phyloP scores from a whole-genome alignment of 2,888 invertebrate species.

The Acronicta alni region DNA sequence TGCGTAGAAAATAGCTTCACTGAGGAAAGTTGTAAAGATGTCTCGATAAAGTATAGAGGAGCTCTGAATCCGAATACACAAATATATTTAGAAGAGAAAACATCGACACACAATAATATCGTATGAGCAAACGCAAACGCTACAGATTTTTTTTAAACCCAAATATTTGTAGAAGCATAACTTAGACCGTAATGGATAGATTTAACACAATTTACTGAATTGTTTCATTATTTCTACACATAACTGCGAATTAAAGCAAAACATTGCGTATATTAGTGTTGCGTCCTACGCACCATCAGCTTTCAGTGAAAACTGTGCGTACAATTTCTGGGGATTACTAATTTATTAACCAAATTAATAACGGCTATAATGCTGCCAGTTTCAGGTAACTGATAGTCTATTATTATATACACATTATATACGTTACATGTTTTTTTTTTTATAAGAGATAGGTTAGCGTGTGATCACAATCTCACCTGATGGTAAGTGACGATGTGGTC shows the following conservation, averaged over 20 bases:
- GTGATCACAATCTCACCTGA: too few relatives aligned
- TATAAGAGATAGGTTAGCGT: too few relatives aligned
- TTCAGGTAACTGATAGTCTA: too few relatives aligned
- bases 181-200: constrained; percentile 8
- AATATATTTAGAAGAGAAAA: neutral
- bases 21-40: constrained; percentile 1
- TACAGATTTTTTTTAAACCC: constrained; percentile 13
- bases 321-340: neutral
- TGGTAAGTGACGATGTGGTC: too few relatives aligned
- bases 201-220: constrained; percentile 27
- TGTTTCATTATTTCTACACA: constrained; percentile 17
- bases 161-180: constrained; percentile 24
- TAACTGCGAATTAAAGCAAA: constrained; percentile 23
- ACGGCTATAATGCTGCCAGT: too few relatives aligned
- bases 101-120: constrained; percentile 25
- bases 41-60: neutral
- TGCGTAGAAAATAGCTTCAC: neutral
- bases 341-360: too few relatives aligned
- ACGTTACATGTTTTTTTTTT: too few relatives aligned
- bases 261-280: constrained; percentile 6
- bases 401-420: too few relatives aligned
- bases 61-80: too few relatives aligned
- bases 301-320: neutral
- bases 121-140: neutral
- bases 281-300: constrained; percentile 6